These are phyloP conservation scores for Phataginus tricuspis DNA, from an alignment of 2,797 vertebrate genomes.

Conservation along the genomic window DNA sequence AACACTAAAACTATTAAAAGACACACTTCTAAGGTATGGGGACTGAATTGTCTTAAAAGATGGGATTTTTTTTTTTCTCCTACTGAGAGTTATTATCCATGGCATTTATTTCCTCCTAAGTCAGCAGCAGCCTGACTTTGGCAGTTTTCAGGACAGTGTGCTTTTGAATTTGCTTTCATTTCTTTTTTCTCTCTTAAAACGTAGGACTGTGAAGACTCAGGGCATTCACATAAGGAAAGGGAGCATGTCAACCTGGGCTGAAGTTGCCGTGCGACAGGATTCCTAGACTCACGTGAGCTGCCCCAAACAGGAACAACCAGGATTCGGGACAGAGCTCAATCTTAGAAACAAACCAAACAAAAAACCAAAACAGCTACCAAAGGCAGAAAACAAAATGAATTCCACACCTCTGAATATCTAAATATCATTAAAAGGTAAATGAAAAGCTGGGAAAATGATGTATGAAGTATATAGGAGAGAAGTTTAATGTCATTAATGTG, in stretches of 20 bases:
- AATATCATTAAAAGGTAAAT: slow-evolving; percentile 35
- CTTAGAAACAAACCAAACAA: not conserved
- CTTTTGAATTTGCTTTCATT: slow-evolving; percentile 34
- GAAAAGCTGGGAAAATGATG: not conserved
- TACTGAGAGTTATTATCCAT: not conserved
- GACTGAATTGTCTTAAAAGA: not conserved
- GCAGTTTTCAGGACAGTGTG: not conserved
- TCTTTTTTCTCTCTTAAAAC: slow-evolving; percentile 31
- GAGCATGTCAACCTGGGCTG: not conserved
- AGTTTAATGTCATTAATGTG: not conserved
- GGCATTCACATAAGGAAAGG: not conserved
- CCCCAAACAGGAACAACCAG: not conserved
- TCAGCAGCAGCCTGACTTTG: not conserved
- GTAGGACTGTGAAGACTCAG: not conserved
- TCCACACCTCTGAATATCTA: not conserved
- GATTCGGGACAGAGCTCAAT: not conserved
- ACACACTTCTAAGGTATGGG: not conserved
- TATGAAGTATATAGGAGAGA: not conserved
- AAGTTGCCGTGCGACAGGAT: not conserved
- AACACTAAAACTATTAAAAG: not conserved
- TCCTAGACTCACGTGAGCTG: not conserved
- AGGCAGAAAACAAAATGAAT: not conserved
- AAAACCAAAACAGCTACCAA: not conserved
- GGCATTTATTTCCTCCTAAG: slow-evolving; percentile 49
- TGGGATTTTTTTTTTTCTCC: not conserved